Evolutionary conservation across 2,113 vertebrate genomes (phyloP), one percentile per base, ranked within the genome.

Genomic region (Ellobius talpinus): DNA sequence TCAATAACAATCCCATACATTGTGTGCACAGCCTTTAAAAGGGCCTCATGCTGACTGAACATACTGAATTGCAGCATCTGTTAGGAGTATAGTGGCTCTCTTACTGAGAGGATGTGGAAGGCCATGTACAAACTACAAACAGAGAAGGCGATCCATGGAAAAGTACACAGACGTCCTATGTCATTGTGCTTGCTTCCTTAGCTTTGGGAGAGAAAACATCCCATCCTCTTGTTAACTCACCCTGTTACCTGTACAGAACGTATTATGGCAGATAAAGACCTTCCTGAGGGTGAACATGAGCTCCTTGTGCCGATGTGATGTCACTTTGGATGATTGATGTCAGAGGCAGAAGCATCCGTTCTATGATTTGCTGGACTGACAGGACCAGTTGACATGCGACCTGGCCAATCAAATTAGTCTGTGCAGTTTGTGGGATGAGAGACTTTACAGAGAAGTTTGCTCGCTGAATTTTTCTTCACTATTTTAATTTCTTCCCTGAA

Each of bases 21-120:
- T 95, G 72, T 93, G 86, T 47, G 93, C 42, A 61, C 9, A 81
- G 5, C 52, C 84, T 96, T 97, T 92, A 92, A 94, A 97, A 94
- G 63, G 92, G 61, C 55, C 92, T 89, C 96, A 77, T 52, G 92
- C 78, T 89, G 96, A 82, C 85, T 61, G 84, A 68, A 89, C 52
- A 89, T 33, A 76, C 31, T 68, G 78, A 84, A 50, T 96, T 96
- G 39, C 33, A 87, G 52, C 21, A 93, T 91, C 78, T 87, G 23
- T 70, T 39, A 84, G 95, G 78, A 98, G 68, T 24, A 92, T 7
- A 95, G 47, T 42, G 47, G 86, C 3, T 89, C 14, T 78, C 45
- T 85, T 88, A 63, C 73, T 63, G 66, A 5, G 90, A 66, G 79
- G 24, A 10, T 13, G 74, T 91, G 61, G 96, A 97, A 73, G 29